phyloP scores from a whole-genome alignment of 64 coral and sea anemone species.

The Pachyseris speciosa region DNA sequence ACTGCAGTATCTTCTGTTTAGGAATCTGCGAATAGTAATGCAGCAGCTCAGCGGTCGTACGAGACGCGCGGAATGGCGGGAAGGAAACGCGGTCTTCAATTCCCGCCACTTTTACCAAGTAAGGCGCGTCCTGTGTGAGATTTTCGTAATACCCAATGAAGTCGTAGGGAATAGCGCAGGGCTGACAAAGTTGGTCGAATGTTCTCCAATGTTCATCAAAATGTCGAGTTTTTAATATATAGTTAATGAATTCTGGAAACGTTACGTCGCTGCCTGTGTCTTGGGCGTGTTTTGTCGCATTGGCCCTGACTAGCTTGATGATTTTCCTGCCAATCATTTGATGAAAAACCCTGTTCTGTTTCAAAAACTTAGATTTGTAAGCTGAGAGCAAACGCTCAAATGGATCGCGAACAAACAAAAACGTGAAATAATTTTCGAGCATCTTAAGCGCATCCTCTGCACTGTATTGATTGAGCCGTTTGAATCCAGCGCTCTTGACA shows the following conservation, averaged over 20 bases:
- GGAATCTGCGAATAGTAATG: conserved; percentile 43
- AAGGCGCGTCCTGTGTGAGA: conserved; percentile 19
- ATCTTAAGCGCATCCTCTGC: background rate
- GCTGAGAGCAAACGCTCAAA: conserved; percentile 46
- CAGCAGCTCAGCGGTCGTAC: background rate
- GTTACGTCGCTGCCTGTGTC: conserved; percentile 32
- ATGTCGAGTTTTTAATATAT: background rate
- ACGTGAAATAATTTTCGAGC: conserved; percentile 29
- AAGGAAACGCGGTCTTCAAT: conserved; percentile 39
- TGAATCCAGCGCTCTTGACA: background rate
- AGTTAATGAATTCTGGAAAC: conserved; percentile 33
- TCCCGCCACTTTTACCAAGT: conserved; percentile 37
- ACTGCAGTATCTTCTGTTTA: background rate
- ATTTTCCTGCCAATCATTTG: background rate
- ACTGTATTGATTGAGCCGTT: background rate
- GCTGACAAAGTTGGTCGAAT: conserved; percentile 32
- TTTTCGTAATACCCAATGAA: conserved; percentile 46
- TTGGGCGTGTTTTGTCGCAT: background rate
- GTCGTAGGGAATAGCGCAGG: conserved; percentile 39
- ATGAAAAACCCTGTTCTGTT: conserved; percentile 7
- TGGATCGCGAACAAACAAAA: conserved; percentile 39
- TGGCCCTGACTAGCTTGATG: background rate
- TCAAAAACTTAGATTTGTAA: conserved; percentile 41
- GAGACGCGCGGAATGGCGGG: background rate
- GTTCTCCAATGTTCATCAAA: conserved; percentile 35